phyloP scores from a whole-genome alignment of 2,888 invertebrate genomes.

The Phyllotreta cruciferae region DNA sequence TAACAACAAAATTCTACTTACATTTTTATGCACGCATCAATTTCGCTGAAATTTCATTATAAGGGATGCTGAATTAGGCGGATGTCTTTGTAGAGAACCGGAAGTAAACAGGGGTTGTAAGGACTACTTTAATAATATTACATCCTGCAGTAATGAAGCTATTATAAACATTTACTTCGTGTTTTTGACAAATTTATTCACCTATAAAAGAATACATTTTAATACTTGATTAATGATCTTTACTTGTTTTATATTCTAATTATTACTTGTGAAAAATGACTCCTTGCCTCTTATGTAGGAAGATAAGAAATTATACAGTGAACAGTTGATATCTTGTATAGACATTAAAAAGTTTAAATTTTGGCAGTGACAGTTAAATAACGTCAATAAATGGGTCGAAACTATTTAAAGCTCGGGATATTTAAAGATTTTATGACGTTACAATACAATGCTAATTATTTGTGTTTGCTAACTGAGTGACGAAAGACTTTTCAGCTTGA shows the following conservation, averaged over 20 bases:
- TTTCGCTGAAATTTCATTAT: too few relatives aligned
- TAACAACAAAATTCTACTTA: not conserved
- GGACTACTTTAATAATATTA: too few relatives aligned
- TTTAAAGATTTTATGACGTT: slow-evolving; percentile 29
- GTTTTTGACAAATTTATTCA: too few relatives aligned
- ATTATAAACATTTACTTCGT: too few relatives aligned
- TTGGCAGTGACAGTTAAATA: slow-evolving; percentile 13
- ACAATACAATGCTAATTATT: slow-evolving; percentile 22
- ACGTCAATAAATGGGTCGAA: slow-evolving; percentile 21
- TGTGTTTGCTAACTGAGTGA: slow-evolving; percentile 18
- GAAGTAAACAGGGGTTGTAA: too few relatives aligned
- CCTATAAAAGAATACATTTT: too few relatives aligned
- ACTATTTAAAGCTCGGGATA: slow-evolving; percentile 24
- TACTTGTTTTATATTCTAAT: too few relatives aligned
- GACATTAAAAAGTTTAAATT: slow-evolving; percentile 2
- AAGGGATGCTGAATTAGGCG: too few relatives aligned
- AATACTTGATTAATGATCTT: too few relatives aligned
- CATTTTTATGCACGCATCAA: not conserved
- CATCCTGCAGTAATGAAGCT: too few relatives aligned
- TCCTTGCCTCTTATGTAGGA: not conserved
- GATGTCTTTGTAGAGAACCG: too few relatives aligned
- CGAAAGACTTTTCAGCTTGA: slow-evolving; percentile 10
- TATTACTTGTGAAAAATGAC: too few relatives aligned
- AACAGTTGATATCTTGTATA: not conserved
- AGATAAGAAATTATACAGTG: not conserved